Conservation (phyloP, 2,797 vertebrate species). For the Meda fulgida region DNA sequence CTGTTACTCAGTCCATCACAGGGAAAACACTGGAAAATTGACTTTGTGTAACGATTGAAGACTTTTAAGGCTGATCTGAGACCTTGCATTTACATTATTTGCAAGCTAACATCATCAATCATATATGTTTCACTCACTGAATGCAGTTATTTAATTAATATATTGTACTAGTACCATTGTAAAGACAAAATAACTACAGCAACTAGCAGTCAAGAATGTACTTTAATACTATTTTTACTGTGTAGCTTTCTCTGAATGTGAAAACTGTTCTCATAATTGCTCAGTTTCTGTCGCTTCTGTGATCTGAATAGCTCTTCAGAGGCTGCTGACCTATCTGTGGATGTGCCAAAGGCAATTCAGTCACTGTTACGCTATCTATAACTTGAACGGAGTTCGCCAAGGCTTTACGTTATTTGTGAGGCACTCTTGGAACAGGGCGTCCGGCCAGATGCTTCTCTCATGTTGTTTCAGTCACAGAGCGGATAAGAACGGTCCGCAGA, state of each 20-base stretch:
- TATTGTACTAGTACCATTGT: neutral
- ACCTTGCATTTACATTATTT: neutral
- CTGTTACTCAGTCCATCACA: slow-evolving; percentile 31
- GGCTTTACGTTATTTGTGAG: slow-evolving; percentile 47
- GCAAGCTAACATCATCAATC: neutral
- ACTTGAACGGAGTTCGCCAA: slow-evolving; percentile 25
- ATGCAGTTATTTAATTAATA: neutral
- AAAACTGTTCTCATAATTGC: slow-evolving; percentile 32
- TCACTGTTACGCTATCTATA: slow-evolving; percentile 43
- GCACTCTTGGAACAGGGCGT: slow-evolving; percentile 47
- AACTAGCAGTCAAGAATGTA: neutral
- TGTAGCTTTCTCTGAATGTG: slow-evolving; percentile 17
- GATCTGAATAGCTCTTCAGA: slow-evolving; percentile 35
- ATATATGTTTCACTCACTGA: neutral
- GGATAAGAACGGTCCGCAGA: slow-evolving; percentile 44
- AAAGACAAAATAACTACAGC: neutral
- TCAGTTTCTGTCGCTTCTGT: slow-evolving; percentile 32
- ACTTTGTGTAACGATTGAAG: slow-evolving; percentile 2
- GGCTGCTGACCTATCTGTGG: slow-evolving; percentile 41
- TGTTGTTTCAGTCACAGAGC: slow-evolving; percentile 45
- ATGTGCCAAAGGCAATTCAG: slow-evolving; percentile 40
- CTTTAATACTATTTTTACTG: neutral
- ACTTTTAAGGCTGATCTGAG: slow-evolving; percentile 1
- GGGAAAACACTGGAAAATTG: slow-evolving; percentile 15
- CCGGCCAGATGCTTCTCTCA: slow-evolving; percentile 51